Conservation (phyloP, 2,797 vertebrate species). For the Brotula barbata region DNA sequence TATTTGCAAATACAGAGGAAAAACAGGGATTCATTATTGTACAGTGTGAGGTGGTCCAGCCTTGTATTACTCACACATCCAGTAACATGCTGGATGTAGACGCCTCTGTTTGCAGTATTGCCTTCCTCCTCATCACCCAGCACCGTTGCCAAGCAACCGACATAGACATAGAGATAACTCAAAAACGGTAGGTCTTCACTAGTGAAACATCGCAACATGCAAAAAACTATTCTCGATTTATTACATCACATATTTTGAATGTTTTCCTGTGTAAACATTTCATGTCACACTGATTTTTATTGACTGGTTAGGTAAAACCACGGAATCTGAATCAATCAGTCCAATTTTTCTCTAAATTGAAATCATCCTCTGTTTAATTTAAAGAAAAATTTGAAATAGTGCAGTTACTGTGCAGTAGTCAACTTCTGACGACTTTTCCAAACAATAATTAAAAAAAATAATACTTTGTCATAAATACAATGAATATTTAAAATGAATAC, state of each 20-base stretch:
- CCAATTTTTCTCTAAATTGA: too few species aligned
- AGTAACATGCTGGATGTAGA: constrained; percentile 69
- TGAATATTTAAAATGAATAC: too few species aligned
- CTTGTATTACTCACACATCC: constrained; percentile 55
- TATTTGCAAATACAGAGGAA: neutral
- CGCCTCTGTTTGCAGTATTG: constrained; percentile 70
- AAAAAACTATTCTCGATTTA: constrained; percentile 18
- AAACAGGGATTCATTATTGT: constrained; percentile 33
- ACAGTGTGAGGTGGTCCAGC: constrained; percentile 34
- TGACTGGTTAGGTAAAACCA: neutral
- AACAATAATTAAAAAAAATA: too few species aligned
- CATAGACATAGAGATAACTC: constrained; percentile 69
- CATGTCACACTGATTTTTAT: neutral
- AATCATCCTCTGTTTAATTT: too few species aligned
- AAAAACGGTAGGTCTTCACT: constrained; percentile 61
- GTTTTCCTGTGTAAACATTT: neutral
- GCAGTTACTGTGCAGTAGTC: too few species aligned
- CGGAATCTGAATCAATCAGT: too few species aligned
- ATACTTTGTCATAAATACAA: too few species aligned
- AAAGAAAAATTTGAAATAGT: too few species aligned
- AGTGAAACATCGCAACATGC: constrained; percentile 48
- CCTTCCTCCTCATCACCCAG: constrained; percentile 70
- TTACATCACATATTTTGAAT: neutral
- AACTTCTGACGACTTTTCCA: too few species aligned
- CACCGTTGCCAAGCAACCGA: constrained; percentile 77